A percentile compares a stretch with the other conserved stretches of the same genome.
These are phyloP conservation scores for Saxicola maurus DNA, from an alignment of 2,797 vertebrate species.

Conservation along the genomic window DNA sequence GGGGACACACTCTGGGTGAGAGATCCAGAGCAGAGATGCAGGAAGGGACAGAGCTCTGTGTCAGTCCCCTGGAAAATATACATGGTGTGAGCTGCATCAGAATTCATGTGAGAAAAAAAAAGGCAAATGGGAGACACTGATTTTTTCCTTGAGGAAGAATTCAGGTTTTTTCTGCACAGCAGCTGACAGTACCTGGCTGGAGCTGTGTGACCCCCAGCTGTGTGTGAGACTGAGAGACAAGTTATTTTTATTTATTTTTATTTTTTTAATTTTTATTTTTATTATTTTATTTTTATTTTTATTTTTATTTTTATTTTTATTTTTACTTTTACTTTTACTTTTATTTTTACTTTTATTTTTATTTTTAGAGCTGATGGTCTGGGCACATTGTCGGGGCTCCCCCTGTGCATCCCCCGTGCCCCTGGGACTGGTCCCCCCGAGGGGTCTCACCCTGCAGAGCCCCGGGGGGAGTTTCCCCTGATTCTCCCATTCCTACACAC, in stretches of 20 bases:
- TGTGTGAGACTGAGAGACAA: neutral
- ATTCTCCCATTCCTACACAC: neutral
- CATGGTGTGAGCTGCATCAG: rapidly evolving
- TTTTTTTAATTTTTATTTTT: too few relatives aligned
- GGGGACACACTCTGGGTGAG: neutral
- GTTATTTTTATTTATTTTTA: too few relatives aligned
- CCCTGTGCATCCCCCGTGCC: neutral
- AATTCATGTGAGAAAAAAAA: neutral
- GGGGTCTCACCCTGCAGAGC: neutral
- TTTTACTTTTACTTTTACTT: too few relatives aligned
- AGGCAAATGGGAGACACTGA: neutral
- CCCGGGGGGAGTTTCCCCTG: rapidly evolving
- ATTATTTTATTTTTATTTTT: too few relatives aligned
- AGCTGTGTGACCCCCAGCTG: neutral
- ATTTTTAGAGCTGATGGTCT: too few relatives aligned
- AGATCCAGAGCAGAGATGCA: rapidly evolving
- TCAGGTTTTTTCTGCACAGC: rapidly evolving
- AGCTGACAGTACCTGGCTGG: too few relatives aligned
- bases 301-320: too few relatives aligned
- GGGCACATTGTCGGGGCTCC: neutral
- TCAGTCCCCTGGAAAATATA: neutral
- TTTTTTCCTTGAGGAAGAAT: neutral
- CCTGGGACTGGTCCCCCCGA: rapidly evolving
- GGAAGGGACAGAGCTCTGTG: neutral
- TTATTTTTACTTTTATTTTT: too few relatives aligned